phyloP scores from a whole-genome alignment of 2,113 vertebrate genomes.

The Bubo bubo region DNA sequence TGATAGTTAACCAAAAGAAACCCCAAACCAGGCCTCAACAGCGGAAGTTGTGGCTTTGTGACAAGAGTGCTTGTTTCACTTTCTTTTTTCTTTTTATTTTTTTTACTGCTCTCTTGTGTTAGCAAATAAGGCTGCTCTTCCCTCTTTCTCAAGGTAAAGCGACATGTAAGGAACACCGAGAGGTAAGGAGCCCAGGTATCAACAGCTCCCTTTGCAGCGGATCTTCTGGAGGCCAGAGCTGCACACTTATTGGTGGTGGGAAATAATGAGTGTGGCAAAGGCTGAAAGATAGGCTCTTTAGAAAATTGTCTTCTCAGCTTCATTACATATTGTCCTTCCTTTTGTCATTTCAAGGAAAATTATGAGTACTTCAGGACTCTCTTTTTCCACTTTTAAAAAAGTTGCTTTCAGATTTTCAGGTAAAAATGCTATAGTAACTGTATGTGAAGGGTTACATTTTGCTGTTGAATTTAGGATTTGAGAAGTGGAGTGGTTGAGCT shows the following conservation, averaged over 20 bases:
- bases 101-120: background rate
- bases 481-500: background rate
- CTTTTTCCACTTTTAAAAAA: background rate
- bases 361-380: background rate
- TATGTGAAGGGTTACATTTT: background rate
- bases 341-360: background rate
- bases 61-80: background rate
- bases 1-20: background rate
- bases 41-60: background rate
- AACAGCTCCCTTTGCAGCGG: background rate
- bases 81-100: background rate
- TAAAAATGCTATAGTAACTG: background rate
- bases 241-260: background rate
- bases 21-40: background rate
- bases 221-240: background rate
- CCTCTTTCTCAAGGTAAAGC: background rate
- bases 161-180: rapidly evolving
- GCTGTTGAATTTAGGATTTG: background rate
- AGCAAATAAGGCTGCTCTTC: background rate
- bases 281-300: background rate
- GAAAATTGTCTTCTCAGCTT: background rate
- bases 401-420: background rate
- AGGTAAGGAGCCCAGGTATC: background rate
- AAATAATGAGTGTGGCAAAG: background rate
- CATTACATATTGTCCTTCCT: background rate